Conservation (phyloP, 92 coral and sea anemone genomes). For the Palythoa grandis region DNA sequence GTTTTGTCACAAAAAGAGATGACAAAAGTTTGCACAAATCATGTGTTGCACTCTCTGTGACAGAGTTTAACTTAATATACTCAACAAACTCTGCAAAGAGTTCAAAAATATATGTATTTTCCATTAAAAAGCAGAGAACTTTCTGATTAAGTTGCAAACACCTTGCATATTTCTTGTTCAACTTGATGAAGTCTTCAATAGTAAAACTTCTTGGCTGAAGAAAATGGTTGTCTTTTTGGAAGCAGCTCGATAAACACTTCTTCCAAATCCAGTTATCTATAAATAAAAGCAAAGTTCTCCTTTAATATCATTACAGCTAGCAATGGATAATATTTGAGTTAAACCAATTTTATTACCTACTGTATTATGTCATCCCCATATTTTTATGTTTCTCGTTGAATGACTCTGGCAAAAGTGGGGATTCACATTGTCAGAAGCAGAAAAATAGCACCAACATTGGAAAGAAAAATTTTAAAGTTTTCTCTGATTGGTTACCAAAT, state of each 20-base stretch:
- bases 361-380: no score
- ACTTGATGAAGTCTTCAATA: conserved; percentile 2
- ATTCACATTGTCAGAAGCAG: no score
- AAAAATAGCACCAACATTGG: no score
- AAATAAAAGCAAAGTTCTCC: not conserved
- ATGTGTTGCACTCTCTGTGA: not conserved
- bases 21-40: not conserved
- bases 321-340: not conserved
- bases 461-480: no score
- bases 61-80: conserved; percentile 12
- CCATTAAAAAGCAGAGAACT: not conserved
- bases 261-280: conserved; percentile 32
- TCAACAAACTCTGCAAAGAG: conserved; percentile 28
- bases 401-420: no score
- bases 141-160: conserved; percentile 34
- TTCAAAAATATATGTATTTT: conserved; percentile 16
- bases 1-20: conserved; percentile 4
- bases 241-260: conserved; percentile 1
- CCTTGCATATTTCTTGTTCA: conserved; percentile 41
- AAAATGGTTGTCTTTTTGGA: not conserved
- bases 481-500: no score
- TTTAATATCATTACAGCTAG: not conserved
- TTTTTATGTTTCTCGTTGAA: no score
- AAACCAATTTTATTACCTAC: no score
- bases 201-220: conserved; percentile 1